Conservation (phyloP, 2,888 invertebrate genomes). For the Apamea crenata region DNA sequence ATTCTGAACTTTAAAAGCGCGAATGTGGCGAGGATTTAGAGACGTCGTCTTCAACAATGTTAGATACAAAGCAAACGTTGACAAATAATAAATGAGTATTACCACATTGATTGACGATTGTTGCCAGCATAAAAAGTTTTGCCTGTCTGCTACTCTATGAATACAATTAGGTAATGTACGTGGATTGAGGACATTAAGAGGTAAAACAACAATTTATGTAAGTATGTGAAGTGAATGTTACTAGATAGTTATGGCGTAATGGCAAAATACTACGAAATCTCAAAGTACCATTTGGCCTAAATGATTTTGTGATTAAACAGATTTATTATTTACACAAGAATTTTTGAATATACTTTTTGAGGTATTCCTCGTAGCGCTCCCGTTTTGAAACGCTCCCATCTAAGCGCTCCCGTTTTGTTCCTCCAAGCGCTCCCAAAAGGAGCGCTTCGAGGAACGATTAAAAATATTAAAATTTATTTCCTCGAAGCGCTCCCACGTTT, state of each 20-base stretch:
- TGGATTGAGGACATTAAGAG: conserved; percentile 5
- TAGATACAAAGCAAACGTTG: not conserved
- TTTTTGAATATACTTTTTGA: not conserved
- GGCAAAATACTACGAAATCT: not conserved
- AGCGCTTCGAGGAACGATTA: too few relatives aligned
- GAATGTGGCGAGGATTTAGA: not conserved
- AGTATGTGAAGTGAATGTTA: not conserved
- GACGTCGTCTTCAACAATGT: not conserved
- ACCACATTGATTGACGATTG: conserved; percentile 6
- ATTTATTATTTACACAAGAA: not conserved
- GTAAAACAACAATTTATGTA: conserved; percentile 24
- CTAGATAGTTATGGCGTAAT: not conserved
- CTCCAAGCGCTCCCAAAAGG: too few relatives aligned
- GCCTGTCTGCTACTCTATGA: conserved; percentile 13
- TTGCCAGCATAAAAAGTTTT: conserved; percentile 12
- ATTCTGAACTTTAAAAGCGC: not conserved
- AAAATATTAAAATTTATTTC: too few relatives aligned
- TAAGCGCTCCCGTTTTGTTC: too few relatives aligned
- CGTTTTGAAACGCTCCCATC: too few relatives aligned
- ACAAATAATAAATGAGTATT: conserved; percentile 4
- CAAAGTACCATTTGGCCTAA: not conserved
- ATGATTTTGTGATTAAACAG: not conserved
- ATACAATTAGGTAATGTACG: conserved; percentile 15
- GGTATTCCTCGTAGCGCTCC: too few relatives aligned
- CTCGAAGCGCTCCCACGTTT: too few relatives aligned